Base-by-base conservation (phyloP, 1,140 invertebrate species). In the Agrilus planipennis region DNA sequence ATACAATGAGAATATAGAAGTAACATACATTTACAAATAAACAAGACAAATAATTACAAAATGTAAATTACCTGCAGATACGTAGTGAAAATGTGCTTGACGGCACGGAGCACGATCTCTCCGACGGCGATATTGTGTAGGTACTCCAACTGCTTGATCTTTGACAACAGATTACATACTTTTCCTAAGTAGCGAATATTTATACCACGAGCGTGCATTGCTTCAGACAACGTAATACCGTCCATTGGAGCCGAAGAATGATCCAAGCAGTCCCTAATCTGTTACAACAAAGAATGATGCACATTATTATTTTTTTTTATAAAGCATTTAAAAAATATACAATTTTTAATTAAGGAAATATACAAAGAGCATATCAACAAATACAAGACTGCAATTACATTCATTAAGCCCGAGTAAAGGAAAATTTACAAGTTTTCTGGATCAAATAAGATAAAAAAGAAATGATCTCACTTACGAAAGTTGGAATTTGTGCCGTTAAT, bases 111-210 rank as follows among this genome's bases (percentile, higher is more conserved):
- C 30, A 98, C 72, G 30, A 98, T 65, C 62, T 98, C 93, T 6
- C 75, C 75, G 14, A 93, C 75, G 23, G 84, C 81, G 52, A 96
- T 93, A 40, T 76, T 77, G 67, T 92, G 76, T 30, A 91, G 70
- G 70, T 96, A 96, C 45, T 82, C 76, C 15, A 96, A 71, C 45
- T 83, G 76, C 35, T 83, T 76, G 48, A 89, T 77, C 60, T 84
- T 80, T 1, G 70, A 64, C 23, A 96, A 62, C 61, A 85, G 77
- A 35, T 77, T 71, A 11, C 84, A 81, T 15, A 94, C 75, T 68
- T 87, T 84, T 18, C 92, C 92, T 35, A 99, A 70, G 62, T 99
- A 99, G 40, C 95, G 76, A 40, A 98, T 82, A 63, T 98, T 99
- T 48, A 99, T 96, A 39, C 95, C 95, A 50, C 87, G 77, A 46